phyloP scores from a whole-genome alignment of 2,113 vertebrate genomes.

The Heterotilapia buettikoferi region DNA sequence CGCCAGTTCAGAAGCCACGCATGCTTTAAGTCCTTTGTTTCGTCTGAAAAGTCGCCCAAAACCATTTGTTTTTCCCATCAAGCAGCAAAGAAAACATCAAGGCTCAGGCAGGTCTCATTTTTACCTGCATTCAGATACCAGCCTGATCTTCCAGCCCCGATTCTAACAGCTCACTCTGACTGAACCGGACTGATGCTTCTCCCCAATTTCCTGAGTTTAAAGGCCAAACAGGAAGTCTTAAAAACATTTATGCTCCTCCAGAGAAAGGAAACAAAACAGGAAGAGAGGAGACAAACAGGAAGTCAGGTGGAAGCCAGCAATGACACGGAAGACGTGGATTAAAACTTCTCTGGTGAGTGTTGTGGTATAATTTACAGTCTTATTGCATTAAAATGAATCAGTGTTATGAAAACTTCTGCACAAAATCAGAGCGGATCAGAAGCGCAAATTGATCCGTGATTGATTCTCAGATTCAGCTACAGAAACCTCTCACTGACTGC shows the following conservation, averaged over 20 bases:
- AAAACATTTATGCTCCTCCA: not conserved
- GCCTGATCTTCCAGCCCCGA: not conserved
- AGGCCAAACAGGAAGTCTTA: not conserved
- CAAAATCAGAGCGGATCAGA: not conserved
- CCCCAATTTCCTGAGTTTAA: not conserved
- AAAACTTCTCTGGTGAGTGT: not conserved
- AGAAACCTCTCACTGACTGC: not conserved
- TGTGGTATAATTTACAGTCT: not conserved
- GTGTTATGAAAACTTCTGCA: accelerated
- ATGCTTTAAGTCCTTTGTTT: not conserved
- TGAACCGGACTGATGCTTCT: not conserved
- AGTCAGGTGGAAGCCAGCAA: not conserved
- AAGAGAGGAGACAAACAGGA: not conserved
- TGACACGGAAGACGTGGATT: not conserved
- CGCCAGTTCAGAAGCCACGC: accelerated
- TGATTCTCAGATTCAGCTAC: accelerated
- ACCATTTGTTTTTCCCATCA: not conserved
- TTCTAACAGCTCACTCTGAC: not conserved
- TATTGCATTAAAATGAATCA: not conserved
- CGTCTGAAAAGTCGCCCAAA: accelerated
- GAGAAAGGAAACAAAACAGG: not conserved
- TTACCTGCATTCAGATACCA: not conserved
- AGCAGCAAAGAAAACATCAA: not conserved
- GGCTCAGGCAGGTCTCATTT: accelerated
- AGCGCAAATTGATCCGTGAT: accelerated